Evolutionary conservation across 2,797 vertebrate genomes (phyloP), one percentile per base, ranked within the genome.

Genomic region (Leptodactylus fallax): DNA sequence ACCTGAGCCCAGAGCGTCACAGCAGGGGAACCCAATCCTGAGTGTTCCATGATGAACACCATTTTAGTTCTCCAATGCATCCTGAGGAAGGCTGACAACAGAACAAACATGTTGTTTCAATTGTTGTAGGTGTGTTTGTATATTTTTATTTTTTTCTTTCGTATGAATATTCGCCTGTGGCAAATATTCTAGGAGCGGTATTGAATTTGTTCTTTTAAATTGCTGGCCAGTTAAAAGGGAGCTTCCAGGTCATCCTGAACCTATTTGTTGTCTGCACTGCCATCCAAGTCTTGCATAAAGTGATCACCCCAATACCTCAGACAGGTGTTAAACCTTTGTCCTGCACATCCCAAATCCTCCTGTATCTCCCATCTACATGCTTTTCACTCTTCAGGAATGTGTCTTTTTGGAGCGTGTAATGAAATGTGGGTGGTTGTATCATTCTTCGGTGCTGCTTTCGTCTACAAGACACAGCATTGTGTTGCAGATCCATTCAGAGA

Each of bases 161-260:
- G 0, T 45, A 63, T 83, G 67, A 87, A 85, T 84, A 71, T 85
- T 69, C 23, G 82, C 87, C 87, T 85, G 77, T 88, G 87, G 76
- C 82, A 74, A 85, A 85, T 84, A 79, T 72, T 88, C 55, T 72
- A 56, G 65, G 85, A 69, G 77, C 65, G 51, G 87, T 80, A 72
- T 58, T 81, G 55, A 81, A 61, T 81, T 74, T 80, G 74, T 69
- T 80, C 19, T 80, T 88, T 63, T 67, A 78, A 83, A 83, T 79
- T 82, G 60, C 67, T 53, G 60, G 69, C 79, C 87, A 89, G 85
- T 89, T 76, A 83, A 89, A 85, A 79, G 74, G 80, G 78, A 65
- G 88, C 77, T 85, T 74, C 77, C 79, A 89, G 69, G 49, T 86
- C 36, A 74, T 58, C 87, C 79, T 83, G 55, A 86, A 78, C 55